These are phyloP conservation scores for Alentia gelatinosa DNA, from an alignment of 2,888 invertebrate genomes.

Conservation along the genomic window DNA sequence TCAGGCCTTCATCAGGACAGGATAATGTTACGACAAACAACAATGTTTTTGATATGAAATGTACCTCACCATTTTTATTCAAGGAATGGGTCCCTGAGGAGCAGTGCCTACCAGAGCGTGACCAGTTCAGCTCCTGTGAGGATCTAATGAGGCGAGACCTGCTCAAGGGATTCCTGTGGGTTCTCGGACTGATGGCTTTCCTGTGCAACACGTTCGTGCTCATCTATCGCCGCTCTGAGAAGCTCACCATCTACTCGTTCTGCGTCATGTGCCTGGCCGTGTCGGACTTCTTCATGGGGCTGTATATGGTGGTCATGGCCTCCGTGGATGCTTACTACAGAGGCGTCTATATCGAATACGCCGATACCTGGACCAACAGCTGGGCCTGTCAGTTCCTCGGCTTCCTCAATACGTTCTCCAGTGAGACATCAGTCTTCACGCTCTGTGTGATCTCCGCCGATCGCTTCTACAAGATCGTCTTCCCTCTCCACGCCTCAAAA, in stretches of 20 bases:
- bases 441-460: conserved; percentile 43
- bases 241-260: conserved; percentile 44
- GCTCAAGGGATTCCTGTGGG: conserved; percentile 64
- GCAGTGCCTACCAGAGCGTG: conserved; percentile 69
- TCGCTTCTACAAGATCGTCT: conserved; percentile 42
- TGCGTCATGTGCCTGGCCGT: conserved; percentile 63
- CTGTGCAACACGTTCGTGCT: conserved; percentile 65
- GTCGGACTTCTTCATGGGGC: conserved; percentile 68
- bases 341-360: conserved; percentile 35
- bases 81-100: conserved; percentile 55
- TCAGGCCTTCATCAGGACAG: too few species aligned
- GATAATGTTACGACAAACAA: too few species aligned
- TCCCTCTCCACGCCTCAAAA: not conserved
- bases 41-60: too few species aligned
- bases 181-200: conserved; percentile 64
- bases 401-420: conserved; percentile 37
- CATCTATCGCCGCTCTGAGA: conserved; percentile 56
- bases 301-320: conserved; percentile 68
- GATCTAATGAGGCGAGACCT: conserved; percentile 66
- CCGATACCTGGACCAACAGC: conserved; percentile 17
- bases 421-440: conserved; percentile 34
- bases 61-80: too few species aligned
- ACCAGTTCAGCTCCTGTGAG: conserved; percentile 67
- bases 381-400: conserved; percentile 38
- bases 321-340: conserved; percentile 65